Percentiles rank a stretch among this genome's conserved stretches.
phyloP scores from a whole-genome alignment of 2,888 invertebrate genomes.

The Taenaris catops region DNA sequence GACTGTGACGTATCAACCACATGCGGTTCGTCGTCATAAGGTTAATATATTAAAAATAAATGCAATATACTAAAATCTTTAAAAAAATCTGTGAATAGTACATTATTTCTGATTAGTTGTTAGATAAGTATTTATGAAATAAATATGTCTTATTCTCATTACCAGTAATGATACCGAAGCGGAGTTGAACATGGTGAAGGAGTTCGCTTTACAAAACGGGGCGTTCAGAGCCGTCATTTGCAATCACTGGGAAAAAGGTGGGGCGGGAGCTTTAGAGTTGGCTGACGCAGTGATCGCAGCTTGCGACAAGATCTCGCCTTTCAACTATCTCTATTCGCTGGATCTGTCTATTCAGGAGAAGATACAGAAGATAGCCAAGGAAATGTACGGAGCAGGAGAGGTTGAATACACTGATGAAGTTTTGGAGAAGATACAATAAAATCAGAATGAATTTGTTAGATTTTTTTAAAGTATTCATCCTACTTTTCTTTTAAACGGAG shows the following conservation, averaged over 20 bases:
- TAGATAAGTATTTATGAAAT: too few species aligned
- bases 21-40: too few species aligned
- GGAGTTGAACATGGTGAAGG: slow-evolving; percentile 89
- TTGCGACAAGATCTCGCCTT: slow-evolving; percentile 81
- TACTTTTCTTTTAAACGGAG: too few species aligned
- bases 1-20: too few species aligned
- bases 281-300: slow-evolving; percentile 93
- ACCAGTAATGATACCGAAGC: slow-evolving; percentile 90
- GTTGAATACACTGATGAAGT: slow-evolving; percentile 89
- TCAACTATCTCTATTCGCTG: slow-evolving; percentile 85
- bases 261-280: slow-evolving; percentile 90
- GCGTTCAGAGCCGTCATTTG: slow-evolving; percentile 94
- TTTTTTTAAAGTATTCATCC: too few species aligned
- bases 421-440: slow-evolving; percentile 82
- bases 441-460: too few species aligned
- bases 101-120: too few species aligned
- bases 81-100: too few species aligned
- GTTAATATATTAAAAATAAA: too few species aligned
- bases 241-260: slow-evolving; percentile 94
- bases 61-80: too few species aligned
- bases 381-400: slow-evolving; percentile 97
- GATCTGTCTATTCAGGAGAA: slow-evolving; percentile 89
- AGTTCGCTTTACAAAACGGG: slow-evolving; percentile 86
- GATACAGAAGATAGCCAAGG: slow-evolving; percentile 91
- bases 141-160: too few species aligned